Base-by-base conservation (phyloP, 2,797 vertebrate genomes). In the Percopsis omiscomaycus region DNA sequence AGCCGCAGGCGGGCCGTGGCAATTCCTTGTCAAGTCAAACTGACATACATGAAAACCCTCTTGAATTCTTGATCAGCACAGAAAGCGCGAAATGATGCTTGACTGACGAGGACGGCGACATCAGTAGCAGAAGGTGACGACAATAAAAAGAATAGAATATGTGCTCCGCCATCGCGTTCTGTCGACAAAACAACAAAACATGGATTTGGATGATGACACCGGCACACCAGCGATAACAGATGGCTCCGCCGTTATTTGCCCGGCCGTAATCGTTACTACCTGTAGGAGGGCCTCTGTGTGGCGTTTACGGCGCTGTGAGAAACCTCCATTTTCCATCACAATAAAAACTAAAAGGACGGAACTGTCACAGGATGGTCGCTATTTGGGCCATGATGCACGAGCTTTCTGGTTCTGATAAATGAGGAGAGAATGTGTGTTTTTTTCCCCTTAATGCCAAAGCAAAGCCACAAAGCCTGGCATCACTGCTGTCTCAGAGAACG, bases 241-340 rank as follows among this genome's bases (percentile, higher is more conserved):
- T 80, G 53, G 66, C 73, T 78, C 64, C 10, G 44, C 65, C 64
- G 73, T 61, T 72, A 37, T 77, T 66, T 72, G 71, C 32, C 6
- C 5, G 74, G 61, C n/a, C 1, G 60, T 68, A 67, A 28, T 57
- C 10, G 11, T 78, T 75, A 71, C 71, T 78, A 72, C 75, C 59
- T 59, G 71, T 55, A 44, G 54, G 78, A 59, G 61, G 71, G 28
- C 64, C 75, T 53, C 29, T 64, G 12, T 65, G 76, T 57, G 58
- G 69, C 67, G 66, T 1, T 1, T 30, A 48, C 15, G 57, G 62
- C 47, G 47, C 47, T 22, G 66, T 0, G 16, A 69, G 78, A 83
- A 65, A 77, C 76, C 77, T 69, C 65, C 45, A 79, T 37, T 86
- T 85, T 85, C 81, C 74, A 85, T 86, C 75, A 84, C 79, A 83